Base-by-base conservation (phyloP, 2,797 vertebrate species). In the Ptychadena robeensis region DNA sequence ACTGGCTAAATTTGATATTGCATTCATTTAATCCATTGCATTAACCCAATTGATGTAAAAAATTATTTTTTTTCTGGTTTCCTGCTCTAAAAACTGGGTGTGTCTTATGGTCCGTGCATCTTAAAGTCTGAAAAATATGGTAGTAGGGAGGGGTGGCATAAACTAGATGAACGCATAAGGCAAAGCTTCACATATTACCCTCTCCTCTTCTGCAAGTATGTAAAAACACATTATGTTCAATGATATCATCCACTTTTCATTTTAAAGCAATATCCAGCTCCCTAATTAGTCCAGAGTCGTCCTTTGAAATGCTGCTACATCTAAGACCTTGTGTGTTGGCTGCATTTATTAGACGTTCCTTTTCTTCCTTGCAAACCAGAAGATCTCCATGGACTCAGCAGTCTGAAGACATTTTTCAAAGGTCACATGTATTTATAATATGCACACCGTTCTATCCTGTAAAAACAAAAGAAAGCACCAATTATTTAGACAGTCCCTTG, bases 401-500 rank as follows among this genome's bases (percentile, higher is more conserved):
- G 44, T 53, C 44, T 53, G 44, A 53, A 53, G 44, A 53, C 18
- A 53, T 53, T 53, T 53, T 53, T 53, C 44, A 53, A 53, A 53
- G 44, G 44, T 53, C 44, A 53, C 44, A 53, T 53, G 44, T 53
- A 53, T 53, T 53, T 53, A 53, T 53, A 53, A 53, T 53, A 53
- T 53, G 44, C 44, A 53, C 44, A 53, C 44, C 44, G 44, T 53
- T 53, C 44, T 53, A 53, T 22, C 44, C 44, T 53, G 44, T 53
- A 53, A 53, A 53, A 53, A 53, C 44, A 53, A 53, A 53, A 53
- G 44, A 53, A 53, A 53, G 44, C 44, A 53, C 44, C 44, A 53
- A 53, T 53, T 53, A 53, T 53, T 53, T 53, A 53, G 44, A 53
- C 44, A n/a, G 44, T 53, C 44, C 44, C 44, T 53, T 53, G 44